Percentiles rank a stretch among this genome's conserved stretches.
Evolutionary conservation across 1,140 invertebrate species (phyloP).

Genomic region (Drosophila azteca): DNA sequence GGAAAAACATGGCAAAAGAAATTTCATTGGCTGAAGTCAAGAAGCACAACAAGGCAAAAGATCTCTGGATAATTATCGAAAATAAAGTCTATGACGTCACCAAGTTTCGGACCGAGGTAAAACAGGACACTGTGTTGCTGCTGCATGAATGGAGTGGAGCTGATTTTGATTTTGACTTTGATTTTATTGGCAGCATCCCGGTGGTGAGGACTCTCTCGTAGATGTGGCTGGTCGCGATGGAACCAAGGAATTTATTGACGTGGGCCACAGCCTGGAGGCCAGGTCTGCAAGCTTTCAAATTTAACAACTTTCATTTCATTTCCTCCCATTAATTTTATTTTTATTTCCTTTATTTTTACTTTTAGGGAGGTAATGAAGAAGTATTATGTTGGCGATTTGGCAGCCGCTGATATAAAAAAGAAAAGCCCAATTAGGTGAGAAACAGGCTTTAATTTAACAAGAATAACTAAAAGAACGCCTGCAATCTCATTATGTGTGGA

Average conservation of each 20-base stretch:
- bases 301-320: neutral
- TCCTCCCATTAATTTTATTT: neutral
- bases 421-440: conserved; percentile 65
- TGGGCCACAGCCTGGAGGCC: conserved; percentile 93
- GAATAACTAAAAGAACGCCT: no score
- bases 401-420: conserved; percentile 69
- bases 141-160: neutral
- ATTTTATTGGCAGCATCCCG: conserved; percentile 88
- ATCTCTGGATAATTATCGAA: conserved; percentile 87
- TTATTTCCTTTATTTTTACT: neutral
- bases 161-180: neutral
- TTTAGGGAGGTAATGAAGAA: conserved; percentile 92
- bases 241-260: conserved; percentile 93
- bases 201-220: conserved; percentile 91
- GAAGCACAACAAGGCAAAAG: conserved; percentile 84
- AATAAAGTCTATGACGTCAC: conserved; percentile 88
- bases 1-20: conserved; percentile 55
- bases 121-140: neutral
- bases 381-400: conserved; percentile 92
- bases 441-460: neutral
- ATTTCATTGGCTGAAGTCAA: conserved; percentile 85
- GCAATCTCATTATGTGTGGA: neutral
- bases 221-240: conserved; percentile 91
- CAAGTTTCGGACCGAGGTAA: conserved; percentile 87
- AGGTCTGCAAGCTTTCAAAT: conserved; percentile 82